Conservation (phyloP, 2,797 vertebrate genomes). For the Ptychadena robeensis region DNA sequence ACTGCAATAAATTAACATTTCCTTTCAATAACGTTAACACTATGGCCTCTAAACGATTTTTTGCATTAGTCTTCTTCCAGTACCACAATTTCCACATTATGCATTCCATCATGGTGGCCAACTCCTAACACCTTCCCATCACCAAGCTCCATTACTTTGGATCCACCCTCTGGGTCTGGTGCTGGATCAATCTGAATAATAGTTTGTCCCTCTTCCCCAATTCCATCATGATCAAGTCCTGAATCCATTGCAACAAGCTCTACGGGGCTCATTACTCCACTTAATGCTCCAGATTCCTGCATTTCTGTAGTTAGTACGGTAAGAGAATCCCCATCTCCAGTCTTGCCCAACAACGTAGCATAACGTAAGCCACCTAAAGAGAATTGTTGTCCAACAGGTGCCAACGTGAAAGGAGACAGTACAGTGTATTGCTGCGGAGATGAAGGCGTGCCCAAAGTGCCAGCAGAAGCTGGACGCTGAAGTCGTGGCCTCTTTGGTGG, state of each 20-base stretch:
- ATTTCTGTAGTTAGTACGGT: conserved; percentile 72
- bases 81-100: conserved; percentile 90
- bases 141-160: conserved; percentile 80
- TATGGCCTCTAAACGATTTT: background rate
- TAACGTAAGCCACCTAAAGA: conserved; percentile 82
- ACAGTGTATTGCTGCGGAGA: conserved; percentile 86
- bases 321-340: conserved; percentile 67
- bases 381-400: conserved; percentile 78
- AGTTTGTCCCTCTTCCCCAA: conserved; percentile 79
- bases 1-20: conserved; percentile 23
- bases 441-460: conserved; percentile 79
- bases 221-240: conserved; percentile 77
- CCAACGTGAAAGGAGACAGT: conserved; percentile 80
- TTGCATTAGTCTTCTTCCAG: conserved; percentile 81
- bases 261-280: conserved; percentile 81
- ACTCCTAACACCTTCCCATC: conserved; percentile 78
- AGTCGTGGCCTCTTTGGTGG: conserved; percentile 80
- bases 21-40: background rate
- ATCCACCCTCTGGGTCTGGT: conserved; percentile 75
- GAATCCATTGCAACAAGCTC: conserved; percentile 90
- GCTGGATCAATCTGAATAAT: conserved; percentile 92
- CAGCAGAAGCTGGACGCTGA: conserved; percentile 81
- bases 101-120: conserved; percentile 85
- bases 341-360: conserved; percentile 81
- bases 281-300: conserved; percentile 40